Evolutionary conservation across 1,140 invertebrate genomes (phyloP).

Genomic region (Drosophila truncata): DNA sequence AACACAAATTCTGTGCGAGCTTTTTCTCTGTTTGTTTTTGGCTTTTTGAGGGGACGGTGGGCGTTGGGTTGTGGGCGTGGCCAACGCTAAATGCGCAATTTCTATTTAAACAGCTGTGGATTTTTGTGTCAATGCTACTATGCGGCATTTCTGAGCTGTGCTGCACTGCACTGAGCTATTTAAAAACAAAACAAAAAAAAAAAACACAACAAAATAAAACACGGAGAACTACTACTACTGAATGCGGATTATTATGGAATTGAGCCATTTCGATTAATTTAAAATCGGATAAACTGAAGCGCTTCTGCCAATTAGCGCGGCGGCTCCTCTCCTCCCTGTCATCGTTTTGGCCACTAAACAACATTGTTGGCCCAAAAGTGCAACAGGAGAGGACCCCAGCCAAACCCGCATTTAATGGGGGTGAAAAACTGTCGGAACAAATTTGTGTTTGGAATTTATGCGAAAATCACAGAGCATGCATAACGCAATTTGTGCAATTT

Average conservation of each 20-base stretch:
- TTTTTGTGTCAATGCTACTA: slow-evolving; percentile 62
- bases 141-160: slow-evolving; percentile 45
- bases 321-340: not conserved
- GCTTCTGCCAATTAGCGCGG: slow-evolving; percentile 25
- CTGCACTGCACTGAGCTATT: slow-evolving; percentile 53
- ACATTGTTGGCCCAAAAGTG: slow-evolving; percentile 48
- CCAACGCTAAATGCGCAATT: slow-evolving; percentile 68
- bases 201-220: slow-evolving; percentile 14
- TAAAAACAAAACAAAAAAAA: slow-evolving; percentile 25
- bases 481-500: slow-evolving; percentile 43
- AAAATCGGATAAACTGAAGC: slow-evolving; percentile 21
- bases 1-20: slow-evolving; percentile 61
- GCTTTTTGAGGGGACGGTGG: slow-evolving; percentile 45
- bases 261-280: slow-evolving; percentile 38
- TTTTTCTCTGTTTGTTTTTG: slow-evolving; percentile 64
- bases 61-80: slow-evolving; percentile 17
- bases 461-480: slow-evolving; percentile 55
- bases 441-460: slow-evolving; percentile 63
- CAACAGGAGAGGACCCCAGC: slow-evolving; percentile 4
- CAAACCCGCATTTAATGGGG: slow-evolving; percentile 7
- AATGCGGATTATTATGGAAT: slow-evolving; percentile 25
- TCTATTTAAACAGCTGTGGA: slow-evolving; percentile 76
- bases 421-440: slow-evolving; percentile 22
- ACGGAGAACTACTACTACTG: too few species aligned
- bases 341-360: slow-evolving; percentile 17